Conservation (phyloP, 2,888 invertebrate genomes). For the Eurois occulta region DNA sequence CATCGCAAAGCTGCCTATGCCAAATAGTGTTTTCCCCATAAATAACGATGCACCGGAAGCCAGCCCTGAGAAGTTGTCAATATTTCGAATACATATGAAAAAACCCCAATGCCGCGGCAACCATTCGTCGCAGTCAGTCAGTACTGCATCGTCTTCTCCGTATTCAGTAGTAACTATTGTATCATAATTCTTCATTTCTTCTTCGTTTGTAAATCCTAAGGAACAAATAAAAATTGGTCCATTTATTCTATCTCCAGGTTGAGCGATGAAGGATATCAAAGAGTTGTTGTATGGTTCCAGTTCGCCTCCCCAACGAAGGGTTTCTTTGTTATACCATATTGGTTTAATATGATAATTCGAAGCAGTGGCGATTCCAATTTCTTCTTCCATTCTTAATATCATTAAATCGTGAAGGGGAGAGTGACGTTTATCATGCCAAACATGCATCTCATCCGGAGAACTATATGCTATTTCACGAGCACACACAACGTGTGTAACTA, state of each 20-base stretch:
- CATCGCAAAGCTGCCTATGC: slow-evolving; percentile 9
- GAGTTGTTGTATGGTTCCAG: fast-evolving
- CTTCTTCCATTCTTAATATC: slow-evolving; percentile 13
- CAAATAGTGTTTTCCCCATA: background rate
- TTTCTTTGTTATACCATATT: fast-evolving
- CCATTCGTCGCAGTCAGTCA: slow-evolving; percentile 24
- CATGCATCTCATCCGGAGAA: background rate
- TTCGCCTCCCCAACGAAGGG: background rate
- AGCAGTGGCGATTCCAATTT: background rate
- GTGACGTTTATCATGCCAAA: background rate
- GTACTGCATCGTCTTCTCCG: background rate
- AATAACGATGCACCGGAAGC: slow-evolving; percentile 10
- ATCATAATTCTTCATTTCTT: background rate
- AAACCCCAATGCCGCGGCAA: slow-evolving; percentile 21
- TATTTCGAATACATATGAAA: slow-evolving; percentile 30
- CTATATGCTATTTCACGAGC: slow-evolving; percentile 15
- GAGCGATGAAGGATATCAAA: background rate
- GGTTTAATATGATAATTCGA: background rate
- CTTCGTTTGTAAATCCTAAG: background rate
- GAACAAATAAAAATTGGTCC: background rate
- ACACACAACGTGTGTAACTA: background rate
- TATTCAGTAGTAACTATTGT: background rate
- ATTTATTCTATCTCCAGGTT: background rate
- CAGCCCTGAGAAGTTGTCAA: background rate
- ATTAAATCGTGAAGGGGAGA: slow-evolving; percentile 32